These are phyloP conservation scores for Prionchulus punctatus DNA, from an alignment of 2,888 invertebrate species.

Conservation along the genomic window DNA sequence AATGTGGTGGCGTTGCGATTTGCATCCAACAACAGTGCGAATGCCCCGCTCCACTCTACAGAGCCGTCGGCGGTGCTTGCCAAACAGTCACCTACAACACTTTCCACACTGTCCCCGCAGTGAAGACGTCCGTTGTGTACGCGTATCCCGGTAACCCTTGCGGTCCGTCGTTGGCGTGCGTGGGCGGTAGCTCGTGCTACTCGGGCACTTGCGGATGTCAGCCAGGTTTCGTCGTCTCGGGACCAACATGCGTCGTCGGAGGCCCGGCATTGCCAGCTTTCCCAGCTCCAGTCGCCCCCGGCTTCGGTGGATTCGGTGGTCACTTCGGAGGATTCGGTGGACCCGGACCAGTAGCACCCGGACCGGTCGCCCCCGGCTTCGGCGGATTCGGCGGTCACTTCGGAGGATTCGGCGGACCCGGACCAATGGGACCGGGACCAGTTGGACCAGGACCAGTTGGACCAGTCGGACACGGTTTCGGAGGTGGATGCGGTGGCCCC, in stretches of 20 bases:
- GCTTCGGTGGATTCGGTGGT: too few relatives aligned
- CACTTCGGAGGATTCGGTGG: too few relatives aligned
- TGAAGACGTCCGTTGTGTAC: neutral
- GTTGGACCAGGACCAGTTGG: neutral
- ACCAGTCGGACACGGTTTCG: neutral
- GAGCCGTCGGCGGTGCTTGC: conserved; percentile 2
- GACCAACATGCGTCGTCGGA: neutral
- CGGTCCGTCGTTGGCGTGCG: neutral
- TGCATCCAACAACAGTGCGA: neutral
- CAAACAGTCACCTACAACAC: neutral
- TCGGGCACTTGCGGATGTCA: neutral
- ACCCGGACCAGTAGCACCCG: too few relatives aligned
- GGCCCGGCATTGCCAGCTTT: too few relatives aligned
- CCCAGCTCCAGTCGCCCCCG: too few relatives aligned
- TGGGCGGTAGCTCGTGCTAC: neutral
- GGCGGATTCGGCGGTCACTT: too few relatives aligned
- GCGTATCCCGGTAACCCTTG: neutral
- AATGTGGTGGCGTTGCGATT: conserved; percentile 37
- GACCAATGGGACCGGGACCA: neutral
- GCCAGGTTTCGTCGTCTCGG: neutral
- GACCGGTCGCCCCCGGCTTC: too few relatives aligned
- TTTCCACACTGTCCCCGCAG: neutral
- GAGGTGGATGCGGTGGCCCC: neutral
- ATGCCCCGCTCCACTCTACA: conserved; percentile 3
- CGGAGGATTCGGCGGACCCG: too few relatives aligned